Percentiles rank a stretch among this genome's conserved stretches.
Conservation (phyloP, 2,888 invertebrate species). For the Drosophila anomalata region DNA sequence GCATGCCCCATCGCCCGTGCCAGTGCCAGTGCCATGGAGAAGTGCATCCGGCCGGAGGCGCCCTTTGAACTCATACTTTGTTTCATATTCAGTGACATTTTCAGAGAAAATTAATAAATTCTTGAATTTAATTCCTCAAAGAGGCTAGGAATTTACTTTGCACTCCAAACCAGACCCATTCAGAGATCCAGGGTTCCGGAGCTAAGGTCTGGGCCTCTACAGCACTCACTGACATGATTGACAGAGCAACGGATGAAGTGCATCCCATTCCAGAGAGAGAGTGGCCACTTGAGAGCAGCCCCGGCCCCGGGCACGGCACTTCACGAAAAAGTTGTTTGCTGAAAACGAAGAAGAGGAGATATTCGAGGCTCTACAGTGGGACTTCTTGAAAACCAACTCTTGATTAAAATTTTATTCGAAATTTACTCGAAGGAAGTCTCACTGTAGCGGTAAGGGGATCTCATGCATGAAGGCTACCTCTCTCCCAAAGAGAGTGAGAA, state of each 20-base stretch:
- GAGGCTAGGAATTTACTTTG: too few species aligned
- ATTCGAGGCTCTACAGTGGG: neutral
- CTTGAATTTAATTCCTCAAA: too few species aligned
- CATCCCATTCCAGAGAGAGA: constrained; percentile 46
- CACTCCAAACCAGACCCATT: neutral
- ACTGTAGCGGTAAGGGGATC: constrained; percentile 44
- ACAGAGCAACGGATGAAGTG: constrained; percentile 53
- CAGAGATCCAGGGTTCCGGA: constrained; percentile 17
- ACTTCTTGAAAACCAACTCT: too few species aligned
- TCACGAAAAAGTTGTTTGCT: neutral
- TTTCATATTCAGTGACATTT: too few species aligned
- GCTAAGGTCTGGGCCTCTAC: constrained; percentile 24
- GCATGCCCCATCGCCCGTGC: neutral
- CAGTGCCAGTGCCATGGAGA: too few species aligned
- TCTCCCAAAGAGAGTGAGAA: neutral
- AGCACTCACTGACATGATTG: constrained; percentile 52
- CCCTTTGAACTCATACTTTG: too few species aligned
- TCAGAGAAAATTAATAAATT: too few species aligned
- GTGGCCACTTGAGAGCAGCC: constrained; percentile 38
- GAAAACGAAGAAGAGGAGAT: constrained; percentile 18
- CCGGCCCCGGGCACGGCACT: neutral
- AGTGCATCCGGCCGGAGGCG: neutral
- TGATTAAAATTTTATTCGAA: too few species aligned
- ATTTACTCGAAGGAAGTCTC: neutral
- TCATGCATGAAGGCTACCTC: constrained; percentile 52